Base-by-base conservation (phyloP, 2,797 vertebrate species). In the Lepilemur ruficaudatus region DNA sequence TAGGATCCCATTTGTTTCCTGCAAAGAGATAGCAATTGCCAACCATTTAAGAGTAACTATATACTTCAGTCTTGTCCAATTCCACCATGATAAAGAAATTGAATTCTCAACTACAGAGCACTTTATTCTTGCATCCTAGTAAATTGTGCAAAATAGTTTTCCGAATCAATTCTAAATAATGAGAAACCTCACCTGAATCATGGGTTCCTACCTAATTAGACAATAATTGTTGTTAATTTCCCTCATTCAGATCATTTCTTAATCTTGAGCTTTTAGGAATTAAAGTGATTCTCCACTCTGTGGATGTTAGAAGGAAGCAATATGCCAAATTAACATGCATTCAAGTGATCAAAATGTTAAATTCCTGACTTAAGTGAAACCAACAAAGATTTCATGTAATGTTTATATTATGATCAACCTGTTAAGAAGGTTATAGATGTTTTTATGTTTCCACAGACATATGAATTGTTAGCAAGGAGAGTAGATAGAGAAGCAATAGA, bases 101-200 rank as follows among this genome's bases (percentile, higher is more conserved):
- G 38, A 93, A 92, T 67, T 88, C 43, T 86, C 43, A 65, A 23
- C 23, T 76, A 72, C 1, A 57, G 32, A 83, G 76, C 23, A 83
- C 8, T 89, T 81, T 6, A 20, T 91, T 63, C 17, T 89, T 78
- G 4, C 7, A 94, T 41, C 22, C 50, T 25, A 80, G 41, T 63
- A 67, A 96, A 82, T 12, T 46, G 35, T 63, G 48, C 7, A 30
- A 65, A 22, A 87, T 93, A 88, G 7, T 69, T 85, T 96, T 85
- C 50, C 79, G 92, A 95, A n/a, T 50, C 81, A 91, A 43, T 82
- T 81, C 25, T 92, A 93, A 96, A 79, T 61, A 84, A 61, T 70
- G 55, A 93, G 61, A 86, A 80, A 50, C 2, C 20, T 80, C 48
- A 76, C 28, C 35, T 92, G 59, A 94, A 81, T 80, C 65, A 55